Percentiles rank a stretch among this genome's conserved stretches.
Evolutionary conservation across 1,140 invertebrate genomes (phyloP).

Genomic region (Drosophila sulfurigaster): DNA sequence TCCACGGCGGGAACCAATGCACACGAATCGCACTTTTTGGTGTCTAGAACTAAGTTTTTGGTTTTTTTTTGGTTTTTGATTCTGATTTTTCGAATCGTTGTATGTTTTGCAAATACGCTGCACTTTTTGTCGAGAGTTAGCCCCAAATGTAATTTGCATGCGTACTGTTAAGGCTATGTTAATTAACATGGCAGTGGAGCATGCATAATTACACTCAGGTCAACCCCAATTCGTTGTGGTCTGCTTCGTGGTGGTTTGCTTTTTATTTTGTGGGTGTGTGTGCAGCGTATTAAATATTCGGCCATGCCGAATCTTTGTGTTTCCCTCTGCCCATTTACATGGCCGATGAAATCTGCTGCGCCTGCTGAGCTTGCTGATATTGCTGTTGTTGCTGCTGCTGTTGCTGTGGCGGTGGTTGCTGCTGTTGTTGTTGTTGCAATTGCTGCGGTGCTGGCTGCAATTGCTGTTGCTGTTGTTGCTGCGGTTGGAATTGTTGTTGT

Average conservation of each 20-base stretch:
- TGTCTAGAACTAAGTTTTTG: constrained; percentile 60
- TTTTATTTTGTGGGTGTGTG: neutral
- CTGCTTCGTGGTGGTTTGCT: neutral
- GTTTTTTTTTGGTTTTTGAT: constrained; percentile 26
- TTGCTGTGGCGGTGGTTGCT: constrained; percentile 28
- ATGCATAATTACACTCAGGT: constrained; percentile 1
- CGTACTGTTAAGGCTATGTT: constrained; percentile 49
- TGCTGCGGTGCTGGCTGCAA: constrained; percentile 6
- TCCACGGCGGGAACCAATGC: constrained; percentile 25
- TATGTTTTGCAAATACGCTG: constrained; percentile 27
- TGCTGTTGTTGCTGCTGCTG: constrained; percentile 45
- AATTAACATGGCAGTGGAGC: constrained; percentile 48
- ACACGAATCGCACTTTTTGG: constrained; percentile 67
- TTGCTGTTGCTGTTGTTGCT: constrained; percentile 34
- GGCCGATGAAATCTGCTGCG: constrained; percentile 71
- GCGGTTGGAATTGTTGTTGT: constrained; percentile 34
- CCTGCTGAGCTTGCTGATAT: constrained; percentile 5
- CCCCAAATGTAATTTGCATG: constrained; percentile 13
- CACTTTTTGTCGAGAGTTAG: neutral
- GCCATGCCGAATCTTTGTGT: constrained; percentile 21
- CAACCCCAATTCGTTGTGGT: constrained; percentile 11
- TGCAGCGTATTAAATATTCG: constrained; percentile 25
- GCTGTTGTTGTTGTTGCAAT: constrained; percentile 28
- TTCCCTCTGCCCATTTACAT: constrained; percentile 58
- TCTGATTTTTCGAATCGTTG: constrained; percentile 31